Percentiles rank a stretch among this genome's conserved stretches.
Conservation (phyloP, 2,888 invertebrate species). For the Melinaea marsaeus region DNA sequence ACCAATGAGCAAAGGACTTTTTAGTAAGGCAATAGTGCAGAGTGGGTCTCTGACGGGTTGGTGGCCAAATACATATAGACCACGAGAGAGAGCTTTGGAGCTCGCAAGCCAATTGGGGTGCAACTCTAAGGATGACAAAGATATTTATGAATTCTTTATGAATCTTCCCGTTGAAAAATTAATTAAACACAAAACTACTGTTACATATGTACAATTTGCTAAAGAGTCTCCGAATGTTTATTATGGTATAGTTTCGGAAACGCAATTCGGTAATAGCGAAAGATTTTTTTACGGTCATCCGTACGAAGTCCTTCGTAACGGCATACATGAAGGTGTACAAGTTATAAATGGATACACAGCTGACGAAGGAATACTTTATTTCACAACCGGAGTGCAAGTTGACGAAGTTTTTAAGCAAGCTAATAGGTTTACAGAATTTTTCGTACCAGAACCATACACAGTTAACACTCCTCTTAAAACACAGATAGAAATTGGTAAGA, state of each 20-base stretch:
- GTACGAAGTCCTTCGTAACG: conserved; percentile 55
- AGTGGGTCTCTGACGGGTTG: conserved; percentile 35
- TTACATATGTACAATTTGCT: conserved; percentile 5
- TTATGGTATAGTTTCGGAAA: conserved; percentile 43
- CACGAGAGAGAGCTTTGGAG: conserved; percentile 63
- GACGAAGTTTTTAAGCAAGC: conserved; percentile 23
- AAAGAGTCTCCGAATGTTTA: conserved; percentile 19
- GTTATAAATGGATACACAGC: conserved; percentile 82
- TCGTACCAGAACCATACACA: conserved; percentile 35
- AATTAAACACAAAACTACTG: conserved; percentile 22
- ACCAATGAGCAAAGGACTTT: too few species aligned
- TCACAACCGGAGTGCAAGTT: neutral
- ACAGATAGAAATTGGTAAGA: conserved; percentile 39
- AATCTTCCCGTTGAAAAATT: conserved; percentile 44
- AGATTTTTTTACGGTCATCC: conserved; percentile 44
- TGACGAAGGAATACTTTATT: conserved; percentile 77
- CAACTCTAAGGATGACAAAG: conserved; percentile 46
- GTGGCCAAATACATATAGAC: conserved; percentile 68
- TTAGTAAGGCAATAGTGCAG: too few species aligned
- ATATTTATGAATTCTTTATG: conserved; percentile 52
- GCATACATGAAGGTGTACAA: conserved; percentile 75
- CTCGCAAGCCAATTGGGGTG: conserved; percentile 50
- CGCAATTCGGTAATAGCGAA: conserved; percentile 41
- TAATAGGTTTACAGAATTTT: conserved; percentile 35
- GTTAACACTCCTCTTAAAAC: conserved; percentile 29